Evolutionary conservation across 2,888 invertebrate species (phyloP).

Genomic region (Celastrina argiolus): DNA sequence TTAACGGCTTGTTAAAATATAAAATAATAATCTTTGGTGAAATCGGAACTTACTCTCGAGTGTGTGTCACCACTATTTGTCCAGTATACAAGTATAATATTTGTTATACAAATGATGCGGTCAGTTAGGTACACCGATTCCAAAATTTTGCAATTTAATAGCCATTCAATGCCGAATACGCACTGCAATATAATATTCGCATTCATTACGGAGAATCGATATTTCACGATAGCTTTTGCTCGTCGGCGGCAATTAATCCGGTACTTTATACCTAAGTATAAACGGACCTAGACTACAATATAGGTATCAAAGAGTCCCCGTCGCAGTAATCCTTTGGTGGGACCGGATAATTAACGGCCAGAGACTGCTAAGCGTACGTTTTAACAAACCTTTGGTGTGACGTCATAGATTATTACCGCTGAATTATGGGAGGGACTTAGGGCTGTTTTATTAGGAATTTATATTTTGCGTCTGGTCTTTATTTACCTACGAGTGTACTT

Average conservation of each 20-base stretch:
- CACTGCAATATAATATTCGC: slow-evolving; percentile 15
- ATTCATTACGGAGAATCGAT: slow-evolving; percentile 25
- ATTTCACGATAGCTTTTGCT: slow-evolving; percentile 19
- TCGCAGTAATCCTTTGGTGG: slow-evolving; percentile 36
- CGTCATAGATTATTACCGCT: slow-evolving; percentile 22
- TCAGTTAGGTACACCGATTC: background rate
- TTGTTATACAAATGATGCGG: background rate
- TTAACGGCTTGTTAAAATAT: no score
- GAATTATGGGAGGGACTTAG: background rate
- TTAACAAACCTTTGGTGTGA: slow-evolving; percentile 22
- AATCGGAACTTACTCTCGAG: no score
- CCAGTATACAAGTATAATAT: no score
- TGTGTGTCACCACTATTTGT: no score
- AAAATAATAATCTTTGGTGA: no score
- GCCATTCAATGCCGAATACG: background rate
- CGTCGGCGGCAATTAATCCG: slow-evolving; percentile 25
- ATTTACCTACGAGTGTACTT: background rate
- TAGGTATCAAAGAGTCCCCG: slow-evolving; percentile 25
- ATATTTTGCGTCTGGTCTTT: background rate
- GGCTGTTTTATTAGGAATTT: slow-evolving; percentile 1
- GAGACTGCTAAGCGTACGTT: slow-evolving; percentile 31
- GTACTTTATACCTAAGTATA: slow-evolving; percentile 19
- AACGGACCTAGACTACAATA: background rate
- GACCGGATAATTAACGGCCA: slow-evolving; percentile 34
- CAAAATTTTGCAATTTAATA: background rate